These are phyloP conservation scores for Lasioglossum morio DNA, from an alignment of 2,888 invertebrate species.

Conservation along the genomic window DNA sequence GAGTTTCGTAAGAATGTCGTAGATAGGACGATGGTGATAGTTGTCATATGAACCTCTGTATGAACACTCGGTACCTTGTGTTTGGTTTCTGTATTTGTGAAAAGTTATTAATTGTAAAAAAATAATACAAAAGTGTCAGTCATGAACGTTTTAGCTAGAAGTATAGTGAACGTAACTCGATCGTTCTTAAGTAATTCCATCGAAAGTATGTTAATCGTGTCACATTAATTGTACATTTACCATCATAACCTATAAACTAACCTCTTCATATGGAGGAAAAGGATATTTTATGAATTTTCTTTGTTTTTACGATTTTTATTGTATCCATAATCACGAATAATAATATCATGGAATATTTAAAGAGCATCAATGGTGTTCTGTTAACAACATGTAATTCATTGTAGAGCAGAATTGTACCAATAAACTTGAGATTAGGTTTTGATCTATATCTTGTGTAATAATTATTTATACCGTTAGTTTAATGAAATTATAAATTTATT, in stretches of 20 bases:
- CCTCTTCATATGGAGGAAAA: not conserved
- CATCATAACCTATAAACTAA: constrained; percentile 60
- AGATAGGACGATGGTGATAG: not conserved
- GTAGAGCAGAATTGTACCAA: not conserved
- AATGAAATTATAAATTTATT: not conserved
- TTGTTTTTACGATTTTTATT: not conserved
- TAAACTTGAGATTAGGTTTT: not conserved
- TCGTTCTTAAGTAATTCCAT: constrained; percentile 66
- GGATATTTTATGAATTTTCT: not conserved
- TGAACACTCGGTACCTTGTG: not conserved
- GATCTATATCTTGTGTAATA: not conserved
- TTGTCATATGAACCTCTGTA: too few relatives aligned
- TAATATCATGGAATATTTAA: not conserved
- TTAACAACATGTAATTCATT: not conserved
- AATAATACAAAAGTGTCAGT: constrained; percentile 25
- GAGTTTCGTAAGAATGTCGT: not conserved
- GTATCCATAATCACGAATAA: not conserved
- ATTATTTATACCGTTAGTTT: not conserved
- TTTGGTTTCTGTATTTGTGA: not conserved
- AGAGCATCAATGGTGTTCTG: not conserved
- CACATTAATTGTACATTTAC: not conserved
- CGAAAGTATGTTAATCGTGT: constrained; percentile 67
- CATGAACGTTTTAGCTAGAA: constrained; percentile 76
- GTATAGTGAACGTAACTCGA: constrained; percentile 65
- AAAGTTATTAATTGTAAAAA: constrained; percentile 16